These are phyloP conservation scores for Metaphire vulgaris DNA, from an alignment of 1,140 invertebrate species.

Conservation along the genomic window DNA sequence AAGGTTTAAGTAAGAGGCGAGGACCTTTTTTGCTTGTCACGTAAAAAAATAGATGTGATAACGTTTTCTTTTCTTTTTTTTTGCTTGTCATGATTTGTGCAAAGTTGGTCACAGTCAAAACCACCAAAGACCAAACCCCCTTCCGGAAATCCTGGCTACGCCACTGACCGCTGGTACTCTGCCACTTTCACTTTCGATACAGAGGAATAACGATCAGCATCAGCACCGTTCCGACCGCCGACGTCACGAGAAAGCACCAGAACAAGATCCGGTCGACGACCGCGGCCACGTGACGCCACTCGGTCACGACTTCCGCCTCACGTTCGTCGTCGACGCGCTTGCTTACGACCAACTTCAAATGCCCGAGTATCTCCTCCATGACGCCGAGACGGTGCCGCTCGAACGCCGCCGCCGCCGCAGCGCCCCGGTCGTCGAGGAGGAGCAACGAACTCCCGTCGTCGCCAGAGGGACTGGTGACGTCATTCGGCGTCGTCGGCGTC, in stretches of 20 bases:
- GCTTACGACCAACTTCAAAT: slow-evolving; percentile 41
- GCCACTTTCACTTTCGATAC: neutral
- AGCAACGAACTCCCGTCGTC: slow-evolving; percentile 19
- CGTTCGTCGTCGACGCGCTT: slow-evolving; percentile 41
- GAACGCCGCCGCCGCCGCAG: slow-evolving; percentile 21
- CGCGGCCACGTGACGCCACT: slow-evolving; percentile 57
- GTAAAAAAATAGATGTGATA: no score
- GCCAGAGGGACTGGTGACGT: neutral
- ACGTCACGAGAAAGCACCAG: slow-evolving; percentile 58
- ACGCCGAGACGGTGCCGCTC: slow-evolving; percentile 9
- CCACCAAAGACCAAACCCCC: no score
- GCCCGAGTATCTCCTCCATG: slow-evolving; percentile 42
- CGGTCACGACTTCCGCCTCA: slow-evolving; percentile 50
- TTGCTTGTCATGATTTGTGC: no score
- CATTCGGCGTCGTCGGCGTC: slow-evolving; percentile 19
- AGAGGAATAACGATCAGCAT: slow-evolving; percentile 47
- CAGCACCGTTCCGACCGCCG: slow-evolving; percentile 53
- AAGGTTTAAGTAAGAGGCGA: no score
- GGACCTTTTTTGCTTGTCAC: no score
- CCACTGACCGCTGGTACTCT: no score
- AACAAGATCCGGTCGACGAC: slow-evolving; percentile 58
- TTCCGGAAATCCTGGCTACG: no score
- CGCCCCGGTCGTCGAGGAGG: slow-evolving; percentile 27
- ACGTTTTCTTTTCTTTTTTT: no score
- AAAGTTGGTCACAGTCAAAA: no score